Evolutionary conservation across 2,113 vertebrate genomes (phyloP).

Genomic region (Misgurnus anguillicaudatus): DNA sequence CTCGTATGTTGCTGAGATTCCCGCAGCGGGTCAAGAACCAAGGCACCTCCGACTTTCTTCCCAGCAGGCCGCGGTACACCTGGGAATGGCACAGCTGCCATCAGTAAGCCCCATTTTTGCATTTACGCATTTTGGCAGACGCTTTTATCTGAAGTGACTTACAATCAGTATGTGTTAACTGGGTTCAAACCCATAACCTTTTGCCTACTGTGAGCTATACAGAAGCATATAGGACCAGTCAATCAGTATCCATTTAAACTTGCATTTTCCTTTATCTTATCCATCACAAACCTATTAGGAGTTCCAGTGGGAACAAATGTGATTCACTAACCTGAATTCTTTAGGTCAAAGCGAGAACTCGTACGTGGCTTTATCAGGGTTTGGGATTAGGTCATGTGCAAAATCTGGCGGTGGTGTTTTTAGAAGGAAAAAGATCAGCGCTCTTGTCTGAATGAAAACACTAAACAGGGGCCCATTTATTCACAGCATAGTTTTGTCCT

Average conservation of each 20-base stretch:
- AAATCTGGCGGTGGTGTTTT: conserved; percentile 27
- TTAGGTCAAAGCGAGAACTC: background rate
- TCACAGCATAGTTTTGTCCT: conserved; percentile 68
- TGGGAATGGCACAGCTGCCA: conserved; percentile 99
- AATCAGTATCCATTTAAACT: background rate
- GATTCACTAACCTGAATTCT: background rate
- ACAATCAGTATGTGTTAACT: too few relatives aligned
- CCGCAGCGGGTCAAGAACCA: conserved; percentile 98
- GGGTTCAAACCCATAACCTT: too few relatives aligned
- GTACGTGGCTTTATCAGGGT: background rate
- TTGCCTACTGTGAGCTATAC: too few relatives aligned
- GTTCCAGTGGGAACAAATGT: background rate
- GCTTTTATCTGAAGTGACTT: background rate
- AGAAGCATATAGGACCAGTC: too few relatives aligned
- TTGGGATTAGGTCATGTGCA: conserved; percentile 5
- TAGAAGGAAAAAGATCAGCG: conserved; percentile 46
- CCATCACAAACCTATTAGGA: background rate
- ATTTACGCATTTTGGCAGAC: too few relatives aligned
- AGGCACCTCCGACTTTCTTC: conserved; percentile 95
- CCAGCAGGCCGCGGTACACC: conserved; percentile 91
- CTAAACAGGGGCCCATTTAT: conserved; percentile 43
- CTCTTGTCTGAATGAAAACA: conserved; percentile 49
- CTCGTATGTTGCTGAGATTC: conserved; percentile 91
- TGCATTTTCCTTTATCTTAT: background rate
- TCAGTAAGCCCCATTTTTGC: conserved; percentile 82